Base-by-base conservation (phyloP, 2,797 vertebrate genomes). In the Garrulus glandarius region DNA sequence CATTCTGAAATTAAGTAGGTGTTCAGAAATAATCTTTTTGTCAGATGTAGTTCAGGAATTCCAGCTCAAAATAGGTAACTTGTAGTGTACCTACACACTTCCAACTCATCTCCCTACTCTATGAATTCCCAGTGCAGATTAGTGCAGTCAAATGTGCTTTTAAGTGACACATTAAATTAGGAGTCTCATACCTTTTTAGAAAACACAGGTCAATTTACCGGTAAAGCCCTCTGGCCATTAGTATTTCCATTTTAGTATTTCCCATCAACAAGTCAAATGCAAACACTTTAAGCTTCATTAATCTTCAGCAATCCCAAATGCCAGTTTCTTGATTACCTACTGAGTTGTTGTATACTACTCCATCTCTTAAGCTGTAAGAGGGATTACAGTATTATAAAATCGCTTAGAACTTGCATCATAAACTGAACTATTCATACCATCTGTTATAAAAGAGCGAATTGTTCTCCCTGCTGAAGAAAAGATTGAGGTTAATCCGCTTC, bases 361-460 rank as follows among this genome's bases (percentile, higher is more conserved):
- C 34, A 84, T 87, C 77, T 87, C 81, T 83, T 80, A 77, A 89
- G 1, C 29, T 84, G 46, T 39, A 91, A 84, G 74, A 79, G 19
- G 50, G 59, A 91, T 93, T 95, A 94, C 23, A 49, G 81, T 46
- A 57, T 49, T 79, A 72, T 16, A 92, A 92, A 92, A 88, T 50
- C n/a, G 37, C 67, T 89, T 79, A 61, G 43, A 93, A 87, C 34
- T 89, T 84, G 43, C 84, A 92, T 87, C 55, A 87, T 63, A 87
- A 85, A 94, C 64, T 27, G 87, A 92, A 87, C 55, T 80, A 55
- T 69, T 92, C 63, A 74, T 56, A 79, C 67, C 59, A 86, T 92
- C 89, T 77, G 52, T 86, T 96, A 78, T 4, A 72, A 59, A 90
- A 72, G 55, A 89, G 39, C 0, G 0, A 65, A 46, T 29, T 72